Conservation (phyloP, 2,113 vertebrate species). For the Piaya cayana region DNA sequence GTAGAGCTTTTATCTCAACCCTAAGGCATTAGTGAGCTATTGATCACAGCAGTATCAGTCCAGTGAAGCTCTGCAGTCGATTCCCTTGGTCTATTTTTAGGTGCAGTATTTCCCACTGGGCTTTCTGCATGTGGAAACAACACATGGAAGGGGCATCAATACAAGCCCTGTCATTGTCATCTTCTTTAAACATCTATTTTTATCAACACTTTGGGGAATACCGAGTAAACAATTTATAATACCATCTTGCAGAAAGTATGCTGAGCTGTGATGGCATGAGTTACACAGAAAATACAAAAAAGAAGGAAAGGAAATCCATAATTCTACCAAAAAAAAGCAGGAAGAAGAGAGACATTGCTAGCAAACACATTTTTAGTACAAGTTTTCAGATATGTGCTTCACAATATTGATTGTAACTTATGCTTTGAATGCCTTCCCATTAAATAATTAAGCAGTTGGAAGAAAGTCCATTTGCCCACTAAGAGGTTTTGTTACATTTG, state of each 20-base stretch:
- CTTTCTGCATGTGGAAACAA: background rate
- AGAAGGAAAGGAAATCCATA: background rate
- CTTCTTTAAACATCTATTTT: background rate
- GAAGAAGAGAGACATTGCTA: background rate
- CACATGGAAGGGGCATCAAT: background rate
- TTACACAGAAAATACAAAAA: background rate
- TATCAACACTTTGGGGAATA: background rate
- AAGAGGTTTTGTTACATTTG: background rate
- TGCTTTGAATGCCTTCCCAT: background rate
- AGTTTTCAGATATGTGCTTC: background rate
- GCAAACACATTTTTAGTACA: background rate
- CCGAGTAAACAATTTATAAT: background rate
- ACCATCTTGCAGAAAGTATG: background rate
- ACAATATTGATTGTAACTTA: background rate
- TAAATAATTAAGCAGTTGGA: background rate
- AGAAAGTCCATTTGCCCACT: background rate
- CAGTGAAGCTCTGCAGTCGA: background rate
- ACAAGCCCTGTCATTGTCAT: background rate
- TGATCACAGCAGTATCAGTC: background rate
- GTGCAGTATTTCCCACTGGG: background rate
- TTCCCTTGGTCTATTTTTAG: constrained; percentile 35
- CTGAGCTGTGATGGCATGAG: background rate
- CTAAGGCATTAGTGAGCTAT: background rate
- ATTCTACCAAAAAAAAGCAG: background rate
- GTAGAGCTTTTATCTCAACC: constrained; percentile 18